Base-by-base conservation (phyloP, 2,113 vertebrate genomes). In the Tympanuchus pallidicinctus region DNA sequence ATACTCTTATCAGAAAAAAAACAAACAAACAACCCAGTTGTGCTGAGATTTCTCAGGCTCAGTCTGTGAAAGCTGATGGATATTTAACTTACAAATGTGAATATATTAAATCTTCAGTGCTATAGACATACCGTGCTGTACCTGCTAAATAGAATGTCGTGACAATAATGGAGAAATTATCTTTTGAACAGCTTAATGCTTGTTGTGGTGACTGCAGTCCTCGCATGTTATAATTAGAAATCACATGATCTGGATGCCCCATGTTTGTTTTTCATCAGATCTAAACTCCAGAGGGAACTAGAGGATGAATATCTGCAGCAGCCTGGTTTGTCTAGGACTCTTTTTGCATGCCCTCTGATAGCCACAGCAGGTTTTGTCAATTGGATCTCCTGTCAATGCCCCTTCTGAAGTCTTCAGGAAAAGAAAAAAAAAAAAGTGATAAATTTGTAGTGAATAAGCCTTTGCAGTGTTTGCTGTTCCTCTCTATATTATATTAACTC, bases 51-150 rank as follows among this genome's bases (percentile, higher is more conserved):
- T 79, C 78, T 82, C 30, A 87, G 59, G 40, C 22, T 89, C 32
- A 52, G 30, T 5, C 45, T 54, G 12, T 69, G 84, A 73, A 79
- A 93, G 81, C 6, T 40, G 42, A 17, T 17, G n/a, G 40, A 73
- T 15, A 15, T 65, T n/a, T n/a, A 47, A n/a, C 52, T 45, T 43
- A 24, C 30, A 10, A 45, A 63, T 28, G 24, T 72, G 6, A 93
- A 48, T 48, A 24, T 12, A 47, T n/a, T 71, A 64, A 78, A 50
- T 79, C 86, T 47, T 75, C 10, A 8, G 43, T 76, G 77, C 34
- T 38, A 75, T 54, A 87, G 48, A 45, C 10, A 57, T 0, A 0
- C 9, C 50, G n/a, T 1, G 1, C 47, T 47, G 13, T 73, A 71
- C 9, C 63, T 86, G 30, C 20, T 36, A 82, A 59, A 77, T 1